Evolutionary conservation across 2,113 vertebrate species (phyloP).

Genomic region (Corynorhinus townsendii): DNA sequence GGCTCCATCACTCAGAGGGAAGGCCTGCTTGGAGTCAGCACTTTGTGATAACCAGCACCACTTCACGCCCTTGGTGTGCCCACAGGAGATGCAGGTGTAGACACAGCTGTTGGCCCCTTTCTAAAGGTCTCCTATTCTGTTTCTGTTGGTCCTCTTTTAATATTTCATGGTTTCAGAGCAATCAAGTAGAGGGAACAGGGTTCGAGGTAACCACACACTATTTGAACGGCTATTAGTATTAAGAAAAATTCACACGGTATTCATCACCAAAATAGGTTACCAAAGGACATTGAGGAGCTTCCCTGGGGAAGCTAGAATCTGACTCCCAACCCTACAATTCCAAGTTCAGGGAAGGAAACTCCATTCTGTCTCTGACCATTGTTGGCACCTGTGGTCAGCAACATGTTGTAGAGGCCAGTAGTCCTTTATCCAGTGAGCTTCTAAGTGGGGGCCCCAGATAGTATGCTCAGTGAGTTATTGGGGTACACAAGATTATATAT

Average conservation of each 20-base stretch:
- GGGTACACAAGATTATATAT: too few relatives aligned
- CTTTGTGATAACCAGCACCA: fast-evolving
- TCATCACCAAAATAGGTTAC: neutral
- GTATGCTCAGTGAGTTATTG: neutral
- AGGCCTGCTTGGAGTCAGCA: neutral
- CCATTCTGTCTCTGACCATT: fast-evolving
- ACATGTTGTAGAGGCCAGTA: fast-evolving
- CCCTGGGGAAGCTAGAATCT: neutral
- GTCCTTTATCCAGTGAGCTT: neutral
- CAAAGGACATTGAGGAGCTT: neutral
- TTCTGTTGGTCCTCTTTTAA: neutral
- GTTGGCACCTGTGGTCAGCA: neutral
- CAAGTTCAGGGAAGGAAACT: neutral
- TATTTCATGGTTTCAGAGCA: neutral
- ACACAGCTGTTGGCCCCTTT: neutral
- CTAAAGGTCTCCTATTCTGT: neutral
- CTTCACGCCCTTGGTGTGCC: neutral
- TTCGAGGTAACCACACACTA: neutral
- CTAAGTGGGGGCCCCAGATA: neutral
- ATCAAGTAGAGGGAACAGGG: neutral
- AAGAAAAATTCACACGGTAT: neutral
- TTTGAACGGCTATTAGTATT: neutral
- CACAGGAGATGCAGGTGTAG: neutral
- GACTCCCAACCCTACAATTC: neutral
- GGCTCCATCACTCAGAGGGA: neutral